Evolutionary conservation across 2,113 vertebrate genomes (phyloP).

Genomic region (Heterocephalus glaber): DNA sequence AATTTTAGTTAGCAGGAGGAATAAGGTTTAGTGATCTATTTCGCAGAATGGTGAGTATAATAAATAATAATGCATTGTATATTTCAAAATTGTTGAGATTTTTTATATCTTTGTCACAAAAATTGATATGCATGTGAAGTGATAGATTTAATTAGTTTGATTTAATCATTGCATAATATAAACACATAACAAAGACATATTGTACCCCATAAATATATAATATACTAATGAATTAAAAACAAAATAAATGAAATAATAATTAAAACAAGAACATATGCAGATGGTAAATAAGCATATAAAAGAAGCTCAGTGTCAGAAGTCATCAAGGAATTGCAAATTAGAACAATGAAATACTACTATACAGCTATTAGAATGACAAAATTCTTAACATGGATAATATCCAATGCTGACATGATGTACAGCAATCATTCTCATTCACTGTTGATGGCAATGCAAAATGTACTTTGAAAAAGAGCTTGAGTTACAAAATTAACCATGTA

Average conservation of each 20-base stretch:
- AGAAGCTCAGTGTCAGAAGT: not conserved
- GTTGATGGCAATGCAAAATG: not conserved
- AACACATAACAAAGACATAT: not conserved
- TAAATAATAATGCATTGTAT: too few relatives aligned
- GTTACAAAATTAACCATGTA: not conserved
- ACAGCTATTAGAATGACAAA: not conserved
- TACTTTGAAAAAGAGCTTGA: not conserved
- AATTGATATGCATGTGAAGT: not conserved
- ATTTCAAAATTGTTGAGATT: too few relatives aligned
- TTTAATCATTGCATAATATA: not conserved
- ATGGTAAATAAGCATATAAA: not conserved
- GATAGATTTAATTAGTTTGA: not conserved
- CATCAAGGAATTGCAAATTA: not conserved
- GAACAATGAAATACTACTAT: not conserved
- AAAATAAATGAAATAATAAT: not conserved
- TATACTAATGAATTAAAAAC: not conserved
- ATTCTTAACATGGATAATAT: not conserved
- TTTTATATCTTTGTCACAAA: not conserved
- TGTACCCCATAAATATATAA: not conserved
- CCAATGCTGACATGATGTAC: not conserved
- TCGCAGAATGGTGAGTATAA: not conserved
- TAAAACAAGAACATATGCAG: not conserved
- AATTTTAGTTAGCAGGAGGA: not conserved
- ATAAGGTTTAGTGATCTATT: not conserved
- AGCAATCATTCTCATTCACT: not conserved